These are phyloP conservation scores for Alexandromys fortis DNA, from an alignment of 2,113 vertebrate species.

Conservation along the genomic window DNA sequence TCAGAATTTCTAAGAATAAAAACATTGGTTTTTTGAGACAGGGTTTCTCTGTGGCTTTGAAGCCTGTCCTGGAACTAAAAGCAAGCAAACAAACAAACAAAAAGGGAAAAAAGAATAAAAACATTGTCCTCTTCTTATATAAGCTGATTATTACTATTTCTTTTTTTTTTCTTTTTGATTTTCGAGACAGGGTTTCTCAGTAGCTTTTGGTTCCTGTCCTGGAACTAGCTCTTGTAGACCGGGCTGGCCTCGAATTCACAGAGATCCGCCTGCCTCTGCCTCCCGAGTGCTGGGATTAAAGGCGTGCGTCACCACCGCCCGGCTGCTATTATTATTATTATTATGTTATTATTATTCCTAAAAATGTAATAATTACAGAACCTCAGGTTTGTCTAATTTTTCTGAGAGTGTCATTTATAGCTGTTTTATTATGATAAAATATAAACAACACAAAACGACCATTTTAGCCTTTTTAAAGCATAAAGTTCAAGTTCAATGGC, in stretches of 20 bases:
- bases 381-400: not conserved
- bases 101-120: not conserved
- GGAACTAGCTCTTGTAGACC: no score
- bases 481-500: not conserved
- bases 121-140: not conserved
- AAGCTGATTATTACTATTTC: not conserved
- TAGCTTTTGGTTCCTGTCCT: no score
- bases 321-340: not conserved
- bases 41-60: not conserved
- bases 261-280: no score
- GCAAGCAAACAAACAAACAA: no score
- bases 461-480: not conserved
- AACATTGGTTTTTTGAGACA: not conserved
- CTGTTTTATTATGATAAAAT: not conserved
- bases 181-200: no score
- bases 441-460: not conserved
- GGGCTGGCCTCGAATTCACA: no score
- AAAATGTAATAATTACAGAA: slow-evolving; percentile 20
- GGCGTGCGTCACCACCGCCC: no score
- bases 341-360: not conserved
- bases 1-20: slow-evolving; percentile 39
- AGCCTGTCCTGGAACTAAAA: no score
- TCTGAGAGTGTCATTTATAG: slow-evolving; percentile 19
- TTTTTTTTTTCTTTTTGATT: no score
- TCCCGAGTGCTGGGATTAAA: no score